phyloP scores from a whole-genome alignment of 2,113 vertebrate species.

The Tychaedon coryphoeus region DNA sequence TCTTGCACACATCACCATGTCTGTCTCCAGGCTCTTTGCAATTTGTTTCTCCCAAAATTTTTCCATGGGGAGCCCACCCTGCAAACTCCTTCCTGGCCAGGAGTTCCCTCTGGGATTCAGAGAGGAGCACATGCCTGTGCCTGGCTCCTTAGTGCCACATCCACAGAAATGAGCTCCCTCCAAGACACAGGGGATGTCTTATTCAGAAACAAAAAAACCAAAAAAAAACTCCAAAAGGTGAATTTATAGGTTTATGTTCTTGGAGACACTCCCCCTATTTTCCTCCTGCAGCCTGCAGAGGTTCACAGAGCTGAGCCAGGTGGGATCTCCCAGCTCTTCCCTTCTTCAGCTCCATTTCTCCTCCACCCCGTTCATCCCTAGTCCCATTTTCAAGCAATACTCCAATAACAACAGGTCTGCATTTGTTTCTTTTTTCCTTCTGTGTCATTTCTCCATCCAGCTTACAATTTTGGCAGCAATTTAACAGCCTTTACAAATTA shows the following conservation, averaged over 20 bases:
- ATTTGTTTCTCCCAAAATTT: fast-evolving
- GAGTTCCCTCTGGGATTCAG: neutral
- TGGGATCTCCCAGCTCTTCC: neutral
- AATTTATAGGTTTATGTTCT: neutral
- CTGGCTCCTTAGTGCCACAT: neutral
- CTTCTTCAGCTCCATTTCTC: neutral
- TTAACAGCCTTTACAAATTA: conserved; percentile 58
- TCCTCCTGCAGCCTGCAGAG: fast-evolving
- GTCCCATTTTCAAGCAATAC: neutral
- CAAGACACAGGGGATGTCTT: neutral
- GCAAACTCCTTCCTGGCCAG: neutral
- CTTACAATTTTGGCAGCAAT: conserved; percentile 40
- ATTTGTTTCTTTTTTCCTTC: neutral
- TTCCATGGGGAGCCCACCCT: neutral
- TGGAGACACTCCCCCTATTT: neutral
- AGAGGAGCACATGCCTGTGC: neutral
- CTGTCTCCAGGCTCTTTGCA: neutral
- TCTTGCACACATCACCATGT: neutral
- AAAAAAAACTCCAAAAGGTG: neutral
- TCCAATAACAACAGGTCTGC: neutral
- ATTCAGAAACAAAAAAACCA: neutral
- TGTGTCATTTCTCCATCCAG: conserved; percentile 51
- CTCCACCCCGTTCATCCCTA: neutral
- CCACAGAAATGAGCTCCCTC: neutral
- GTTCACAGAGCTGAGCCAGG: fast-evolving